Conservation (phyloP, 64 coral and sea anemone species). For the Acropora yongei region DNA sequence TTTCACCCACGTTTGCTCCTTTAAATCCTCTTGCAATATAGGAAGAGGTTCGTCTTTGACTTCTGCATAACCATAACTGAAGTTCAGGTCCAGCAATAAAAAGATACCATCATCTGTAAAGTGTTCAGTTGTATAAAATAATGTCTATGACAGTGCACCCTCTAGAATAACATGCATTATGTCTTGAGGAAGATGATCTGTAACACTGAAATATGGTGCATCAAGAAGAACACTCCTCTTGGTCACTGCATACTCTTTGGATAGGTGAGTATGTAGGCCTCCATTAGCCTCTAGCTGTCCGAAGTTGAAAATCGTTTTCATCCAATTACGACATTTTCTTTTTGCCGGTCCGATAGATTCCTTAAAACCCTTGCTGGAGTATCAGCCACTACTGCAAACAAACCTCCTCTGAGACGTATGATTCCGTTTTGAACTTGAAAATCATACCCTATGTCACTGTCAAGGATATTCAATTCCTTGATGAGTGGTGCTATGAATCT, state of each 20-base stretch:
- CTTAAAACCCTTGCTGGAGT: conserved; percentile 69
- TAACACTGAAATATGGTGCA: not conserved
- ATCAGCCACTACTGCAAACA: conserved; percentile 50
- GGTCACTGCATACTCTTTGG: too few species aligned
- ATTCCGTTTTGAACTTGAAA: conserved; percentile 1
- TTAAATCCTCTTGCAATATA: too few species aligned
- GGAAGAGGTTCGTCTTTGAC: too few species aligned
- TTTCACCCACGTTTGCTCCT: too few species aligned
- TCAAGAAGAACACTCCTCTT: not conserved
- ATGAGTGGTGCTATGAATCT: not conserved
- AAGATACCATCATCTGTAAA: too few species aligned
- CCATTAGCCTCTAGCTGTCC: too few species aligned
- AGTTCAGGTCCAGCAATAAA: too few species aligned
- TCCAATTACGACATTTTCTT: conserved; percentile 27
- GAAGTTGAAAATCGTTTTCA: conserved; percentile 16
- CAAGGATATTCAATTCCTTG: conserved; percentile 2
- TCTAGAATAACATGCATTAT: not conserved
- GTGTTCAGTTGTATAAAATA: too few species aligned
- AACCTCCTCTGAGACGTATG: conserved; percentile 13
- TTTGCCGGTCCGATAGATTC: conserved; percentile 29
- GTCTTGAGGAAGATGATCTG: not conserved
- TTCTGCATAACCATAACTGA: too few species aligned
- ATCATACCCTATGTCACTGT: not conserved
- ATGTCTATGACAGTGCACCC: too few species aligned
- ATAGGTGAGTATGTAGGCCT: too few species aligned